A percentile compares a stretch with the other conserved stretches of the same genome.
These are phyloP conservation scores for Mobula hypostoma DNA, from an alignment of 2,113 vertebrate genomes.

Conservation along the genomic window DNA sequence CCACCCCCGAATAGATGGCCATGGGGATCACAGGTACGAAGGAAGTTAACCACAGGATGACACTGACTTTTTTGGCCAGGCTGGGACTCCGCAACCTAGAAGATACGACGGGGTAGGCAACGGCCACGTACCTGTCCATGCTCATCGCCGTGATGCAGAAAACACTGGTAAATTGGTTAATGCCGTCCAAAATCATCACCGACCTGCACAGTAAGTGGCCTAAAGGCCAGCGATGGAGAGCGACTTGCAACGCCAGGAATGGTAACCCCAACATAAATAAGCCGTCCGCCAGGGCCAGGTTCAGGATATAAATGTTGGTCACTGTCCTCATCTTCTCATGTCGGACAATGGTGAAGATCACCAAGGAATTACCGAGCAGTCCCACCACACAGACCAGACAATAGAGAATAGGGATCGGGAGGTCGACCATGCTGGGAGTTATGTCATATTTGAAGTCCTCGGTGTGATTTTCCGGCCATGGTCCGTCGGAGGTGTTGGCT, in stretches of 20 bases:
- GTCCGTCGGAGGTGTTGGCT: not conserved
- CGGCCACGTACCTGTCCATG: slow-evolving; percentile 61
- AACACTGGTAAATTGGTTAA: slow-evolving; percentile 69
- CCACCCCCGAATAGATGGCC: slow-evolving; percentile 54
- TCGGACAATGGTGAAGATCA: slow-evolving; percentile 55
- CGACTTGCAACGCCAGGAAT: slow-evolving; percentile 60
- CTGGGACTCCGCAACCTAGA: slow-evolving; percentile 51
- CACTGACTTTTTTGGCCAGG: slow-evolving; percentile 52
- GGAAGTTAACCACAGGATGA: slow-evolving; percentile 57
- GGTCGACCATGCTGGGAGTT: slow-evolving; percentile 42
- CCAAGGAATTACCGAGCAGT: slow-evolving; percentile 56
- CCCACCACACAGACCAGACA: slow-evolving; percentile 57
- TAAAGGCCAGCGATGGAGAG: slow-evolving; percentile 56
- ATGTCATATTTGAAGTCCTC: not conserved
- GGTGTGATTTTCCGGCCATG: not conserved
- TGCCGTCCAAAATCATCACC: slow-evolving; percentile 63
- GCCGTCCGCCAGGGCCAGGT: slow-evolving; percentile 62
- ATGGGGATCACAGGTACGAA: slow-evolving; percentile 61
- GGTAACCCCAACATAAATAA: slow-evolving; percentile 66
- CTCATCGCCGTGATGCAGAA: slow-evolving; percentile 65
- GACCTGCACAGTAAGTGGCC: slow-evolving; percentile 54
- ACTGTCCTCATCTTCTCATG: slow-evolving; percentile 58
- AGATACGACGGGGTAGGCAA: slow-evolving; percentile 52
- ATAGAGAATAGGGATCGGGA: slow-evolving; percentile 54
- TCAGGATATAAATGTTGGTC: slow-evolving; percentile 65